Evolutionary conservation across 2,888 invertebrate genomes (phyloP).

Genomic region (Thymelicus acteon): DNA sequence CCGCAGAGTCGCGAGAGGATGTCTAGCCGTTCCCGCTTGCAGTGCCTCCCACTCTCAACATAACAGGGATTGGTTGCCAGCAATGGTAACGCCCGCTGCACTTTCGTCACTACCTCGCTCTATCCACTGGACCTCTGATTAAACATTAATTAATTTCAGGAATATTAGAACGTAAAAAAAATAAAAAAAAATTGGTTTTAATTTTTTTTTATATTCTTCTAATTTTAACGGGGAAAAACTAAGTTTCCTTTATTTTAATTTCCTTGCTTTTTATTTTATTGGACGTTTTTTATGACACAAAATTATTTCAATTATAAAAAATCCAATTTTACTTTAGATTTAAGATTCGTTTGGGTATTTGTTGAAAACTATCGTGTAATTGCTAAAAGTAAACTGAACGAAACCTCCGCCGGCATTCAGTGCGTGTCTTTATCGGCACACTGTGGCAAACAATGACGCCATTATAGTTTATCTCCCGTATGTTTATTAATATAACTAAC

Average conservation of each 20-base stretch:
- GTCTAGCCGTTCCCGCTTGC: constrained; percentile 9
- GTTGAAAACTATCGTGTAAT: neutral
- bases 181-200: too few species aligned
- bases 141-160: neutral
- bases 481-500: constrained; percentile 27
- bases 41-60: constrained; percentile 3
- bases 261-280: too few species aligned
- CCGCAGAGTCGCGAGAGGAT: constrained; percentile 16
- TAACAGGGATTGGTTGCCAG: constrained; percentile 24
- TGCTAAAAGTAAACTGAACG: neutral
- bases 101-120: constrained; percentile 20
- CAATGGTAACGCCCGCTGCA: constrained; percentile 24
- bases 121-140: constrained; percentile 4
- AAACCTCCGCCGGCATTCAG: constrained; percentile 4
- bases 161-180: neutral
- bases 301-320: too few species aligned
- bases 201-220: too few species aligned
- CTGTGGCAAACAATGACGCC: constrained; percentile 21
- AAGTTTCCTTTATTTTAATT: too few species aligned
- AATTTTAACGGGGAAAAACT: too few species aligned
- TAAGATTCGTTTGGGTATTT: too few species aligned
- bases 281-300: too few species aligned
- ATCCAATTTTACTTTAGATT: too few species aligned
- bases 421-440: constrained; percentile 14
- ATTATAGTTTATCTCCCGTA: constrained; percentile 17